Conservation (phyloP, 2,888 invertebrate species). For the Drosophila hamatofila region DNA sequence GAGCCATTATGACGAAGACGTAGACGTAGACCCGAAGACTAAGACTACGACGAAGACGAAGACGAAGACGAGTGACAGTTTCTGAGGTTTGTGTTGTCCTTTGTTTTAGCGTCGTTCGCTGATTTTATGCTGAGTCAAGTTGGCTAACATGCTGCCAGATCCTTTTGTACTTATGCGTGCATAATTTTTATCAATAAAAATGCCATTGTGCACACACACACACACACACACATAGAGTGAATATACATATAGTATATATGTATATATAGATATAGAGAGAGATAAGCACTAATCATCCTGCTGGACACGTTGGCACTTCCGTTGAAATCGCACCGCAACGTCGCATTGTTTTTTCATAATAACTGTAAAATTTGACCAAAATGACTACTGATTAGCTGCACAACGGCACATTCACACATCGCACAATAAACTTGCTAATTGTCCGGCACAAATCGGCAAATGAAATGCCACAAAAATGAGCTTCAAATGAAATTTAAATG, state of each 20-base stretch:
- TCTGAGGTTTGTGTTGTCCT: slow-evolving; percentile 15
- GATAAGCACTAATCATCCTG: slow-evolving; percentile 57
- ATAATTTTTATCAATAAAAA: slow-evolving; percentile 79
- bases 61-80: slow-evolving; percentile 35
- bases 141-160: slow-evolving; percentile 65
- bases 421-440: slow-evolving; percentile 1
- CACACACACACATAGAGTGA: neutral
- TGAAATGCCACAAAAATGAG: neutral
- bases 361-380: slow-evolving; percentile 75
- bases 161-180: slow-evolving; percentile 65
- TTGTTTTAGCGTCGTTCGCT: slow-evolving; percentile 54
- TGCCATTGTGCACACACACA: slow-evolving; percentile 41
- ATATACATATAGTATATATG: slow-evolving; percentile 2
- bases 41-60: slow-evolving; percentile 34
- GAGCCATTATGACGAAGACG: slow-evolving; percentile 71
- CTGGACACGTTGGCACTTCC: slow-evolving; percentile 57
- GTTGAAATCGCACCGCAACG: slow-evolving; percentile 45
- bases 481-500: neutral
- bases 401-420: slow-evolving; percentile 21
- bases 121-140: slow-evolving; percentile 75
- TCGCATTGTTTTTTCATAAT: slow-evolving; percentile 43
- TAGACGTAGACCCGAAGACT: slow-evolving; percentile 5
- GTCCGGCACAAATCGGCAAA: neutral
- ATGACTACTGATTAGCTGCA: slow-evolving; percentile 62
- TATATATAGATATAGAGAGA: neutral